Conservation (phyloP, 2,888 invertebrate species). For the Microctonus aethiopoides region DNA sequence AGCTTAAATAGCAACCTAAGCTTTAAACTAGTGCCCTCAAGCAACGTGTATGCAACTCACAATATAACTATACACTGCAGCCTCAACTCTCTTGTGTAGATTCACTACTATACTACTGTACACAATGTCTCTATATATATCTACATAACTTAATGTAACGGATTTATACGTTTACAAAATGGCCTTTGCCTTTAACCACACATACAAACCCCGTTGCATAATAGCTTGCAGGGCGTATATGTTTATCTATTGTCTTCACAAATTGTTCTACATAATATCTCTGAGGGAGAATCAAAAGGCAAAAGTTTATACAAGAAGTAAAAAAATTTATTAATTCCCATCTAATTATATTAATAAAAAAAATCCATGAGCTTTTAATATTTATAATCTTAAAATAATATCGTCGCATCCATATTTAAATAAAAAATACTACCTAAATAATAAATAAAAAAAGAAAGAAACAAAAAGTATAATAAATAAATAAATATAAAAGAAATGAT, state of each 20-base stretch:
- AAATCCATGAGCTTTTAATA: too few relatives aligned
- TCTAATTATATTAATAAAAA: too few relatives aligned
- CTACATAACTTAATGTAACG: slow-evolving; percentile 26
- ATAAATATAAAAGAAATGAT: too few relatives aligned
- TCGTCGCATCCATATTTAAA: too few relatives aligned
- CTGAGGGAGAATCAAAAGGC: slow-evolving; percentile 8
- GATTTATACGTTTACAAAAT: slow-evolving; percentile 28
- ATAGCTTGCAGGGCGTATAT: background rate
- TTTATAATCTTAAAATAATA: too few relatives aligned
- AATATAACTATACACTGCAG: background rate
- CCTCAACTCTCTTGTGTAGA: background rate
- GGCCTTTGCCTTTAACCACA: slow-evolving; percentile 27
- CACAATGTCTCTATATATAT: background rate
- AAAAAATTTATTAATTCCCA: too few relatives aligned
- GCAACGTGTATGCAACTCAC: background rate
- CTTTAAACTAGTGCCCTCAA: background rate
- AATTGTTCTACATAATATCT: too few relatives aligned
- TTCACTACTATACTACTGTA: background rate
- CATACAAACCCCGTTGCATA: slow-evolving; percentile 11
- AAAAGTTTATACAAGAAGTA: too few relatives aligned
- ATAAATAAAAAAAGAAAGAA: background rate
- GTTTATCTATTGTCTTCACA: slow-evolving; percentile 20
- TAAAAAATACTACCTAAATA: too few relatives aligned
- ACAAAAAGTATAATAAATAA: background rate
- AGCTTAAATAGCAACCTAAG: slow-evolving; percentile 18